Evolutionary conservation across 2,797 vertebrate genomes (phyloP), one percentile per base, ranked within the genome.

Genomic region (Propithecus deckenii): DNA sequence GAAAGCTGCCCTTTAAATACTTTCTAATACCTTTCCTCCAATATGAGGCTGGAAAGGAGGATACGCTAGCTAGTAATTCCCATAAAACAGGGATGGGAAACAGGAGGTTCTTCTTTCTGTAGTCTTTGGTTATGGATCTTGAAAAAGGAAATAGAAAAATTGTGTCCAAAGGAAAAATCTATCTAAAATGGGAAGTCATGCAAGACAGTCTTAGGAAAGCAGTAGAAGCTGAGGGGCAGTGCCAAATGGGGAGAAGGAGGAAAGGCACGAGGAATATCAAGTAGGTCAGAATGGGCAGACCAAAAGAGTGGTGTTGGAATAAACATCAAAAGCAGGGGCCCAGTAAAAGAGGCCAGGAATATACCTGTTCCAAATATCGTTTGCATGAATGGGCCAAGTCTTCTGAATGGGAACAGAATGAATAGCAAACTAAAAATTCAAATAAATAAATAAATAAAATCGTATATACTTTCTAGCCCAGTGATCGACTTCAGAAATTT

Each of bases 401-500:
- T 17, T 94, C 81, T 71, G 55, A 89, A 92, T 65, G 30, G 59
- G 25, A 17, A n/a, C 76, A 93, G 32, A 71, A 79, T 67, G 15
- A 72, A 14, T 78, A 52, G 41, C 7, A 90, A 63, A 92, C 48
- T 81, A 83, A 89, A 78, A 79, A 52, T 89, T 94, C 15, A 78
- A 90, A 78, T 76, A 28, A 94, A 41, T 55, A 72, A 65, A 30
- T 48, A 84, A 61, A 32, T 61, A 61, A 63, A 94, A 95, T 3
- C 65, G 25, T 2, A 76, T 18, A 75, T 67, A 78, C 4, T 79
- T 13, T 89, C 11, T 91, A 81, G 59, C 2, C 7, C 46, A 93
- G 67, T 72, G 83, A 88, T 91, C 67, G 30, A 78, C 43, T 71
- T 93, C 79, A 94, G 25, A 90, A 87, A 85, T 71, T 14, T 79